Evolutionary conservation across 2,888 invertebrate species (phyloP).

Genomic region (Podotricha telesiphe): DNA sequence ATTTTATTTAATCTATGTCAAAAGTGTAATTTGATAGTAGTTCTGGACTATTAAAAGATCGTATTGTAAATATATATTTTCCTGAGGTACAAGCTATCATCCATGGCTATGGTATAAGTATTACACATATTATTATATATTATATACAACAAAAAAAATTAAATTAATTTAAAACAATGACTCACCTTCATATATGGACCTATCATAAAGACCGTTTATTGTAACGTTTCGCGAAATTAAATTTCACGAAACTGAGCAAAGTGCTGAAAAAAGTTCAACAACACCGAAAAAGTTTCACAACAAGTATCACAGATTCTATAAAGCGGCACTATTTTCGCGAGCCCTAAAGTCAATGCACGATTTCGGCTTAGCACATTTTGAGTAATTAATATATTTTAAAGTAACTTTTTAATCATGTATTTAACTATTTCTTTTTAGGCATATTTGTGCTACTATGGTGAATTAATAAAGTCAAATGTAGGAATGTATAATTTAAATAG

Average conservation of each 20-base stretch:
- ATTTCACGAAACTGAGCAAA: conserved; percentile 75
- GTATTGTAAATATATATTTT: background rate
- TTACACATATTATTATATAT: conserved; percentile 27
- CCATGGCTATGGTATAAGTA: conserved; percentile 22
- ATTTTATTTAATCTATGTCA: conserved; percentile 1
- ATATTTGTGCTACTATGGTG: conserved; percentile 54
- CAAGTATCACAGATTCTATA: conserved; percentile 74
- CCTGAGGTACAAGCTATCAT: conserved; percentile 23
- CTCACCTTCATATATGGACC: conserved; percentile 82
- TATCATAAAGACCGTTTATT: conserved; percentile 80
- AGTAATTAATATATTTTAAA: conserved; percentile 40
- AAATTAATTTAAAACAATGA: conserved; percentile 47
- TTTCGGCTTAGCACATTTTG: conserved; percentile 63
- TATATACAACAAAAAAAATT: conserved; percentile 1
- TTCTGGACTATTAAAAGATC: background rate
- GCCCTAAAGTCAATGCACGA: conserved; percentile 61
- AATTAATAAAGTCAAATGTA: conserved; percentile 48
- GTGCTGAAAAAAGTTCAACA: conserved; percentile 63
- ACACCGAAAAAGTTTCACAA: conserved; percentile 55
- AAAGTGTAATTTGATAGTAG: conserved; percentile 2
- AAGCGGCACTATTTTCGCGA: conserved; percentile 62
- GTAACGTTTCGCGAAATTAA: conserved; percentile 74
- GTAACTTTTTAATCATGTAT: conserved; percentile 15
- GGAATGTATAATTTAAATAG: conserved; percentile 54
- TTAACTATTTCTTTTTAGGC: conserved; percentile 78